phyloP scores from a whole-genome alignment of 1,140 invertebrate genomes.

The Apocrypta bakeri region DNA sequence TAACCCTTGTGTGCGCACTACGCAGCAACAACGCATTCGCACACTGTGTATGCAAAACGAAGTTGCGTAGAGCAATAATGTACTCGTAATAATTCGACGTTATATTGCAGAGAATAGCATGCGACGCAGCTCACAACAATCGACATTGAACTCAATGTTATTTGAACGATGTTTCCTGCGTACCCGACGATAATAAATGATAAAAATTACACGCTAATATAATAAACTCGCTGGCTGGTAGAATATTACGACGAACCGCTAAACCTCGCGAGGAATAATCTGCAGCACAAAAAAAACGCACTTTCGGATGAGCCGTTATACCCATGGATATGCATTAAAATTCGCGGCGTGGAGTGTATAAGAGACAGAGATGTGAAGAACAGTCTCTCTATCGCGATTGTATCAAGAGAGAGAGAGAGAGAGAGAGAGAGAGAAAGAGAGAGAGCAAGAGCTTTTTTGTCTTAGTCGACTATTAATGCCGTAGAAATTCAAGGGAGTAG shows the following conservation, averaged over 20 bases:
- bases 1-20: slow-evolving; percentile 39
- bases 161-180: too few relatives aligned
- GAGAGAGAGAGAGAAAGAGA: too few relatives aligned
- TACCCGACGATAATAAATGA: too few relatives aligned
- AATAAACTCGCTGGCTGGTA: too few relatives aligned
- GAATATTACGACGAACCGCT: neutral
- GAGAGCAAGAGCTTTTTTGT: too few relatives aligned
- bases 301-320: too few relatives aligned
- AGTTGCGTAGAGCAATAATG: slow-evolving; percentile 39
- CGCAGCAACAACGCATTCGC: too few relatives aligned
- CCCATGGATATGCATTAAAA: neutral
- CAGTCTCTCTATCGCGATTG: neutral
- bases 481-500: slow-evolving; percentile 22
- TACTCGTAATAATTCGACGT: slow-evolving; percentile 11
- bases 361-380: neutral
- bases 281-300: too few relatives aligned
- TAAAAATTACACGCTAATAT: too few relatives aligned
- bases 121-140: too few relatives aligned
- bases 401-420: neutral
- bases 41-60: slow-evolving; percentile 30
- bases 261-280: neutral
- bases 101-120: neutral
- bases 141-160: too few relatives aligned
- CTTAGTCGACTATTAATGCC: slow-evolving; percentile 33
- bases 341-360: neutral